Conservation (phyloP, 2,888 invertebrate genomes). For the Caenorhabditis macrosperma region DNA sequence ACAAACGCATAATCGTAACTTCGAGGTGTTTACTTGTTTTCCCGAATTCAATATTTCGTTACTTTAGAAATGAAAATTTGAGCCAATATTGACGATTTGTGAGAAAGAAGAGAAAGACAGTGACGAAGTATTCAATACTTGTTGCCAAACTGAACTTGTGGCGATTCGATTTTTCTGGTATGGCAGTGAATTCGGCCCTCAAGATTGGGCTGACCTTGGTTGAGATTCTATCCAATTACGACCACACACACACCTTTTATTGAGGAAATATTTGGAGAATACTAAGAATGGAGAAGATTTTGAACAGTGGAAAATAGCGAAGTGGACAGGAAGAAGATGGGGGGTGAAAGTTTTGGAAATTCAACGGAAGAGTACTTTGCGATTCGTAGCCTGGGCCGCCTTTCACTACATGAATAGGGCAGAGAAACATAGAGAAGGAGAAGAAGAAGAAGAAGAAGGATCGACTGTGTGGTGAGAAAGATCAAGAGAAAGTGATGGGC, state of each 20-base stretch:
- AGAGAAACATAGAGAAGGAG: slow-evolving; percentile 24
- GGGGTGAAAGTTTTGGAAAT: slow-evolving; percentile 28
- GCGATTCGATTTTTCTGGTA: slow-evolving; percentile 2
- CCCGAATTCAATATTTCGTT: background rate
- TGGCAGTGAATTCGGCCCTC: slow-evolving; percentile 29
- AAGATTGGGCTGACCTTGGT: slow-evolving; percentile 44
- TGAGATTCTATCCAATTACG: slow-evolving; percentile 54
- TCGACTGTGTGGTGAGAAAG: slow-evolving; percentile 25
- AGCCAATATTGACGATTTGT: slow-evolving; percentile 12
- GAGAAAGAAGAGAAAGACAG: background rate
- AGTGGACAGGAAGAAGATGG: background rate
- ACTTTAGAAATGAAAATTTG: slow-evolving; percentile 10
- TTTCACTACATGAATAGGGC: background rate
- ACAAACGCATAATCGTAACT: background rate
- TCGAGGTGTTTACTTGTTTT: background rate
- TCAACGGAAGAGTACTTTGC: slow-evolving; percentile 20
- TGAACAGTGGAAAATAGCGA: background rate
- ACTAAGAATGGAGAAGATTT: background rate
- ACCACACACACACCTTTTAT: slow-evolving; percentile 13
- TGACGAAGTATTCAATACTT: slow-evolving; percentile 10
- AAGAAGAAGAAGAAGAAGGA: slow-evolving; percentile 3
- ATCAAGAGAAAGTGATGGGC: slow-evolving; percentile 39
- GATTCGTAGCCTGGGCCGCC: slow-evolving; percentile 7
- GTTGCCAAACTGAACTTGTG: background rate
- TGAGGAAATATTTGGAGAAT: slow-evolving; percentile 15